A percentile compares a stretch with the other conserved stretches of the same genome.
These are phyloP conservation scores for Cynopterus sphinx DNA, from an alignment of 2,797 vertebrate species.

Conservation along the genomic window DNA sequence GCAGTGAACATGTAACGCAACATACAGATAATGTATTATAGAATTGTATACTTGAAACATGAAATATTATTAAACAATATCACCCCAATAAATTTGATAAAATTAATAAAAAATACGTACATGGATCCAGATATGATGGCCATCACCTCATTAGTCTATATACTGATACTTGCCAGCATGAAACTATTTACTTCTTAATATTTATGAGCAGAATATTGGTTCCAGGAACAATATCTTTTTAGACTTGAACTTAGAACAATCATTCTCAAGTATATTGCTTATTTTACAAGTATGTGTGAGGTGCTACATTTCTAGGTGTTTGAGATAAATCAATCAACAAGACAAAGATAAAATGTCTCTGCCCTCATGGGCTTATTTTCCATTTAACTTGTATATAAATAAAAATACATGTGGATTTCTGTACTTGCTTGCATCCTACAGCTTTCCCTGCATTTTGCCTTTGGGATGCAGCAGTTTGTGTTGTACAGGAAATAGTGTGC, in stretches of 20 bases:
- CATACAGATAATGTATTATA: too few species aligned
- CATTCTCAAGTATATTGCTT: background rate
- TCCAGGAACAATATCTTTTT: background rate
- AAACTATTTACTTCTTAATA: background rate
- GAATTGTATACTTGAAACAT: too few species aligned
- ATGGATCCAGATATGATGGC: background rate
- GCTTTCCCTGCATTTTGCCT: background rate
- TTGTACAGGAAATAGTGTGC: background rate
- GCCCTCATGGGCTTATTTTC: background rate
- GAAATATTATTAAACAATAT: too few species aligned
- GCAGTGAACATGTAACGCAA: too few species aligned
- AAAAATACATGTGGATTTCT: background rate
- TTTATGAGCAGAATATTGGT: background rate
- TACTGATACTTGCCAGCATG: background rate
- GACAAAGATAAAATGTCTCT: background rate
- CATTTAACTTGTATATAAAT: background rate
- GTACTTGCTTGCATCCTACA: background rate
- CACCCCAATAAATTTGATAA: too few species aligned
- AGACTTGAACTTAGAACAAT: background rate
- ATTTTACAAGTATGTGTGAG: background rate
- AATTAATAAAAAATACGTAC: background rate
- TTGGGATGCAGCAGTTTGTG: background rate
- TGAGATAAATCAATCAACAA: background rate
- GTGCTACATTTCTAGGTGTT: background rate
- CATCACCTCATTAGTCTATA: background rate